Conservation (phyloP, 2,888 invertebrate species). For the Drosophila nigricruria region DNA sequence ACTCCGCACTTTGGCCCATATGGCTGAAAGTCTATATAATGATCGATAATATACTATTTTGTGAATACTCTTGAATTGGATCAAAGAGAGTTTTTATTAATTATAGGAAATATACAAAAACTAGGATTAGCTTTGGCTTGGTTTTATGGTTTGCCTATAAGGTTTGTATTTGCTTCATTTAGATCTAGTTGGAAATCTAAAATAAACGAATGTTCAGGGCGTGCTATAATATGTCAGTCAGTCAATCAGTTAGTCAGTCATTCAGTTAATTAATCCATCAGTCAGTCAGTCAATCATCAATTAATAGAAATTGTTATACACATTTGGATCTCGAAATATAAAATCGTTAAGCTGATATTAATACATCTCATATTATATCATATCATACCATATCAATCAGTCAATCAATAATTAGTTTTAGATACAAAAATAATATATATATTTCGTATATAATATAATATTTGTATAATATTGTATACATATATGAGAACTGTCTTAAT, state of each 20-base stretch:
- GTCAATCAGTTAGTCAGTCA: background rate
- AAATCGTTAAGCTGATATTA: too few species aligned
- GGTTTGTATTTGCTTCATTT: background rate
- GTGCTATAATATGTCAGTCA: background rate
- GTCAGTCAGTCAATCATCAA: background rate
- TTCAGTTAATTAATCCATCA: background rate
- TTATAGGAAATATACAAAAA: background rate
- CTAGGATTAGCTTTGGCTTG: background rate
- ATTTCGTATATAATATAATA: too few species aligned
- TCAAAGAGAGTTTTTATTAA: background rate
- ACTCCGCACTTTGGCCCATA: slow-evolving; percentile 29
- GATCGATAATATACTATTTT: slow-evolving; percentile 40
- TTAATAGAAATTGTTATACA: too few species aligned
- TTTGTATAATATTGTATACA: too few species aligned
- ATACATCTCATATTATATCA: too few species aligned
- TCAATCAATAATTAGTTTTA: too few species aligned
- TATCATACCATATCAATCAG: too few species aligned
- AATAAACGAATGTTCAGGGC: background rate
- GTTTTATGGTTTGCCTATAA: too few species aligned
- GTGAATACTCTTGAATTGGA: slow-evolving; percentile 1
- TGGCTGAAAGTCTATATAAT: slow-evolving; percentile 38
- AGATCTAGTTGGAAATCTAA: background rate
- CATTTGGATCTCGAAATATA: too few species aligned
- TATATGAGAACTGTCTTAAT: too few species aligned
- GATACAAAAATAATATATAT: too few species aligned